Evolutionary conservation across 2,797 vertebrate genomes (phyloP), one percentile per base, ranked within the genome.

Genomic region (Knipowitschia caucasica): DNA sequence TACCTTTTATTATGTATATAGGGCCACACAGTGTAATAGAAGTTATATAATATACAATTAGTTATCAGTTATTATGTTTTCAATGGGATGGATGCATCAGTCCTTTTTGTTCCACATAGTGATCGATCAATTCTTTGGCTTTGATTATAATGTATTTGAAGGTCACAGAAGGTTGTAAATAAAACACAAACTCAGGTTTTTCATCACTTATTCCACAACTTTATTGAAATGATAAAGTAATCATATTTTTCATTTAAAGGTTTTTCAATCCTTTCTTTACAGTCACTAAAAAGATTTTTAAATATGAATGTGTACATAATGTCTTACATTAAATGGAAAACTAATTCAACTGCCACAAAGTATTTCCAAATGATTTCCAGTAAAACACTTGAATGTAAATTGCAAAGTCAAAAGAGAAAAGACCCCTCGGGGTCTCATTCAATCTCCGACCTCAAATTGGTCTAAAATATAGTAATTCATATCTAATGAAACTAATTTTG

Each of bases 401-500:
- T 63, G 75, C 56, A 20, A 24, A 63, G 47, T 45, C 30, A 59
- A 69, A 69, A 56, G 51, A 64, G 30, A 49, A 12, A 57, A 40
- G 52, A 62, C 26, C 75, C 63, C 67, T 57, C 39, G 64, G 69
- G 80, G 53, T 75, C 67, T 78, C 62, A 57, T 74, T 69, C 75
- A 80, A 83, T 83, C 70, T 76, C 57, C 18, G 0, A 67, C 51
- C 51, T 61, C 47, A 76, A 79, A 83, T 83, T 77, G 71, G 51
- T 72, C 59, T 76, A 66, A 75, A 78, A 81, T 56, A 70, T 38
- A 71, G 63, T 73, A 63, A 80, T 81, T 80, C 59, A 67, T 55
- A 71, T 75, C 66, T 77, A 74, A 81, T 77, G 63, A 73, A 81
- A 73, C 56, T 55, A 64, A 78, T 75, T 77, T 64, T 21, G 39